phyloP scores from a whole-genome alignment of 2,797 vertebrate genomes.

The Clarias laeviceps region DNA sequence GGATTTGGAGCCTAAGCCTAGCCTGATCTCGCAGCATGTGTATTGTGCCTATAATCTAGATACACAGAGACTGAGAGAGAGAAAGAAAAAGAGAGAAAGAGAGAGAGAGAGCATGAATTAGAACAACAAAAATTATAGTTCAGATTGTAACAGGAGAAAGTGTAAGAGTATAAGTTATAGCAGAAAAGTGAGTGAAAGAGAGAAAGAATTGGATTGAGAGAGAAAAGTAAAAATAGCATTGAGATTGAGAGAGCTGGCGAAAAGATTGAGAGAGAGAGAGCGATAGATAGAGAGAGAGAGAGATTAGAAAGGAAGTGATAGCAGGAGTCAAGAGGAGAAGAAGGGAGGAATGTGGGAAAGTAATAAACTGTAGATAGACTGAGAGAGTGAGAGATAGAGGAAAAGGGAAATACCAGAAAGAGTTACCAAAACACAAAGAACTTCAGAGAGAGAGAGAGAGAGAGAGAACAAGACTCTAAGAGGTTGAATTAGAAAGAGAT shows the following conservation, averaged over 20 bases:
- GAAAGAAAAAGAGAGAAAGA: background rate
- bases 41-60: background rate
- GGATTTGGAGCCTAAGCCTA: background rate
- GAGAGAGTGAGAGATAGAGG: background rate
- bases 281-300: too few relatives aligned
- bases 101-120: background rate
- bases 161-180: background rate
- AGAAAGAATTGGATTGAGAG: too few relatives aligned
- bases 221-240: background rate
- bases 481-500: background rate
- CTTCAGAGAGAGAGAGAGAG: background rate
- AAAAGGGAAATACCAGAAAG: background rate
- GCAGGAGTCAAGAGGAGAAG: background rate
- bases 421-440: background rate
- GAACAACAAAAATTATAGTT: background rate
- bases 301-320: background rate
- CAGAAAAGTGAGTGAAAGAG: too few relatives aligned
- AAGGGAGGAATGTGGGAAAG: background rate
- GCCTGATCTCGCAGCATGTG: background rate
- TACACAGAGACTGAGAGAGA: background rate
- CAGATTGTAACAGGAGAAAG: background rate
- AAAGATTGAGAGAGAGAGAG: background rate
- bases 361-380: background rate
- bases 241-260: background rate
- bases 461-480: background rate